phyloP scores from a whole-genome alignment of 2,113 vertebrate genomes.

The Tragelaphus imberbis region DNA sequence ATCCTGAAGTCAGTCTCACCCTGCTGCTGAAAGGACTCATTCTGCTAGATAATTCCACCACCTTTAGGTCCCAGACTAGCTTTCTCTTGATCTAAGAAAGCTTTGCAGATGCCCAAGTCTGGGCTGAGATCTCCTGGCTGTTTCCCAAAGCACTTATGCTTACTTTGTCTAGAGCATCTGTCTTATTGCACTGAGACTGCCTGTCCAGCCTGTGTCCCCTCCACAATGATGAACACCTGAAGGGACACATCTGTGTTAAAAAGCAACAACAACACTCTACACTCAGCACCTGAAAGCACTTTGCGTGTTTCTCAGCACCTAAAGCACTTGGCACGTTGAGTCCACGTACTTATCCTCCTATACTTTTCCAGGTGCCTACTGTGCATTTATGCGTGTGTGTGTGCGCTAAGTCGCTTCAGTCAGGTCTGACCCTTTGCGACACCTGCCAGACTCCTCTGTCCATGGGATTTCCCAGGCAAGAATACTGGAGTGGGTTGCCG shows the following conservation, averaged over 20 bases:
- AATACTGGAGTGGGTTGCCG: not conserved
- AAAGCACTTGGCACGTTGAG: not conserved
- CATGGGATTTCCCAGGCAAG: not conserved
- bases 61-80: not conserved
- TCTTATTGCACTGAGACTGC: not conserved
- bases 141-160: not conserved
- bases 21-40: not conserved
- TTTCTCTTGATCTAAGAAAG: not conserved
- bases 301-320: not conserved
- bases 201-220: not conserved
- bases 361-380: not conserved
- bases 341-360: not conserved
- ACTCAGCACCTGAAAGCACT: not conserved
- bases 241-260: not conserved
- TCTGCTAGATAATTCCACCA: not conserved
- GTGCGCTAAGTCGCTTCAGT: not conserved
- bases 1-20: not conserved
- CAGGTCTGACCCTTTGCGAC: not conserved
- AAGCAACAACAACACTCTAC: not conserved
- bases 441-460: not conserved
- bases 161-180: not conserved
- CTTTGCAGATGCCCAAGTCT: too few species aligned
- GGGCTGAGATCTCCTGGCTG: not conserved
- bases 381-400: not conserved
- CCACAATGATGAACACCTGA: not conserved